Evolutionary conservation across 2,113 vertebrate species (phyloP), one percentile per base, ranked within the genome.

Genomic region (Chinchilla lanigera): DNA sequence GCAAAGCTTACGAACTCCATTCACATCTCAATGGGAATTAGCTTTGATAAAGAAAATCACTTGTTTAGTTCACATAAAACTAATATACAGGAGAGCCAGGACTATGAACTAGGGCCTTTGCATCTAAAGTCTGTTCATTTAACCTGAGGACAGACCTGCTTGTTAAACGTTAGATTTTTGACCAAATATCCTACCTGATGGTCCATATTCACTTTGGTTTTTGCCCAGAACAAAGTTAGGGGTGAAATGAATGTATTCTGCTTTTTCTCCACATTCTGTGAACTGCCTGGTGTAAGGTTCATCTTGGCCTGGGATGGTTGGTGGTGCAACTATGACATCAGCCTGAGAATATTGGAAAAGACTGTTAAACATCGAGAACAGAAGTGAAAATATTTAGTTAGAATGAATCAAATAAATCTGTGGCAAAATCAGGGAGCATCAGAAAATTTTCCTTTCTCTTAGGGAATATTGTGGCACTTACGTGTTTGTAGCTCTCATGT

Each of bases 251-350:
- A 99, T 99, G 61, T 98, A 98, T 44, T 88, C 92, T 77, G 98
- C 98, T 81, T 95, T 95, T 17, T 90, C 83, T 78, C 41, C 98
- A 96, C 99, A 99, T 3, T 22, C 65, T 65, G 50, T 97, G 69
- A 98, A 98, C 35, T 98, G 98, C 13, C 95, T 95, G 14, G 99
- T 99, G 22, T 98, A 98, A 4, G 98, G 98, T 26, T 97, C 98
- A 96, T 98, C 98, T 82, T 65, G 96, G n/a, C 97, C 77, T 38
- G 93, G 94, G 47, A 94, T 0, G 11, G 84, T 63, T 41, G 97
- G 96, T 30, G 92, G 84, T 77, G 98, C 97, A 86, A 99, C 97
- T 91, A 97, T 97, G 83, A 99, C 95, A 90, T 98, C 98, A n/a
- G 98, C 98, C 99, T 99, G 92, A 86, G 86, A 93, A 93, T 12